Base-by-base conservation (phyloP, 92 coral and sea anemone genomes). In the Montipora capitata region DNA sequence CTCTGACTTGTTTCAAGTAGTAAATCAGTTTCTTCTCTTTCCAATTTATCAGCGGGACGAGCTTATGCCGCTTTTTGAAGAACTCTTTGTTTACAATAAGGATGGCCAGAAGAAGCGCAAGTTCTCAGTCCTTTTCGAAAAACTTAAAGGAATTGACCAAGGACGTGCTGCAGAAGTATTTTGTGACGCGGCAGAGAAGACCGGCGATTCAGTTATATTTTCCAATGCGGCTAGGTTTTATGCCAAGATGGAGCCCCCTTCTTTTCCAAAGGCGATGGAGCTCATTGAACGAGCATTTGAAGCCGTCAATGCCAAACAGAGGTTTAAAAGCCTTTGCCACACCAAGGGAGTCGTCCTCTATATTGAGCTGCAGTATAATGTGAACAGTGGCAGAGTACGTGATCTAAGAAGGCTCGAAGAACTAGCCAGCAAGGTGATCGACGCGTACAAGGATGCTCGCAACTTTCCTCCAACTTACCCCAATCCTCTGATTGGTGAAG, bases 401-500 rank as follows among this genome's bases (percentile, higher is more conserved):
- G 43, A 62, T 41, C 78, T 96, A 2, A 5, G 16, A 0, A n/a
- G 62, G 67, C 83, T 94, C 3, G 90, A 96, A 73, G 70, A 87
- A 7, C 3, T 69, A 35, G 99, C 97, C 3, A 79, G 54, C 27
- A 75, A 58, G 27, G 97, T 91, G 3, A 84, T 96, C 2, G 64
- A 77, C 2, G 94, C 97, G 0, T 94, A 61, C 68, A 84, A 80
- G 2, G 71, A 68, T 0, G 94, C 99, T 10, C 82, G 99, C 68
- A 89, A 78, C 84, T 96, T 93, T 39, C 99, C 99, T n/a, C 99
- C 96, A 7, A 78, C 97, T 1, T 96, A 89, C 57, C 89, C 94
- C 9, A 62, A 79, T 59, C 99, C 99, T 0, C 81, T 96, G 4
- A 84, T 92, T n/a, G 97, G 97, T 40, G 99, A 96, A 73, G 99